Base-by-base conservation (phyloP, 2,888 invertebrate species). In the Syrista parreyssii region DNA sequence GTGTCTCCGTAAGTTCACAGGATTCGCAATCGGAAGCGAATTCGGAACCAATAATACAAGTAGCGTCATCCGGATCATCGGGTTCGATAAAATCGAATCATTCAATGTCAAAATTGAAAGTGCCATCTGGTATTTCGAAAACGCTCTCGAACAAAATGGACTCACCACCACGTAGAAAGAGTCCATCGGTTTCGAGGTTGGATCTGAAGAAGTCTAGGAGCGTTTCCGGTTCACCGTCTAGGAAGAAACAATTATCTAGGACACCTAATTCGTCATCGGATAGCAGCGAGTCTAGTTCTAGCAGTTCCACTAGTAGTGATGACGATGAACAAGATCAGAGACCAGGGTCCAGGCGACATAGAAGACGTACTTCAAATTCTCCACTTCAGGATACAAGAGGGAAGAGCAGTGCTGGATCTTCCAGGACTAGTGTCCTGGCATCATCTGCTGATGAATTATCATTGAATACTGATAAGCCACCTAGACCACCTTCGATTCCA, bases 381-480 rank as follows among this genome's bases (percentile, higher is more conserved):
- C 85, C 88, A 4, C 80, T 76, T 73, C 81, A 15, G 12, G 76
- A 76, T 68, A 73, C 79, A 79, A 81, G 82, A 71, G 77, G 82
- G 23, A 86, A 86, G 74, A 86, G 84, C 75, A 92, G 92, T 80
- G 85, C 85, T 6, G 90, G 88, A 23, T 91, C 92, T 1, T 93
- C 94, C 1, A 92, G 93, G 85, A 94, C 94, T 68, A 95, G 91
- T 78, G 87, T 91, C 6, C 83, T 92, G 35, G 87, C 91, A 33
- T 92, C 92, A 30, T 92, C 94, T 31, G 93, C 93, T 68, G 94
- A 94, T 88, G 94, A 94, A 85, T 88, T 92, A 73, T 93, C 93
- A 0, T 85, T 93, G 82, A 92, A 93, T n/a, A 92, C 92, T 34
- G 93, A 93, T 78, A 91, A 91, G 84, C 92, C 94, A 55, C 91